Base-by-base conservation (phyloP, 2,797 vertebrate genomes). In the Pseudopleuronectes americanus region DNA sequence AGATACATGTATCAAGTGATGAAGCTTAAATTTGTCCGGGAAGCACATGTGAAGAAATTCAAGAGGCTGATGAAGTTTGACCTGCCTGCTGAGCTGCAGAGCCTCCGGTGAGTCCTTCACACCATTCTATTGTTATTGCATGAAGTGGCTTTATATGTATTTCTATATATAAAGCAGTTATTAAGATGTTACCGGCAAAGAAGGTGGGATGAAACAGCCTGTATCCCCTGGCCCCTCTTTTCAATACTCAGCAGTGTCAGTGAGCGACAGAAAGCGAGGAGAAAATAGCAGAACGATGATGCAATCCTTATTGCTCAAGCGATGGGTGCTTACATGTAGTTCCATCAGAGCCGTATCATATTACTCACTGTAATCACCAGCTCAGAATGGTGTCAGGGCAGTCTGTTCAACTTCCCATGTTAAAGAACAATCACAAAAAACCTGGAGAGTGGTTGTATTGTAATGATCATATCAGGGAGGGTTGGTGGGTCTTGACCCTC, bases 1-100 rank as follows among this genome's bases (percentile, higher is more conserved):
- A 99, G 97, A 87, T 99, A 98, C 86, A 93, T 98, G 94, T 90
- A 95, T 86, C 94, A 98, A 93, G 96, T 98, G 61, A 91, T 93
- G 9, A 94, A 94, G 48, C 90, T 98, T 36, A 89, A 73, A 10
- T 96, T 97, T 89, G 73, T 87, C 0, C 93, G 96, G 51, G 93
- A 95, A 0, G 76, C 86, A 1, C 95, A 94, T 65, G 73, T 92
- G 52, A 93, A 95, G 71, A 95, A 97, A 86, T 95, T 95, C 81
- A 95, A 94, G 9, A 94, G 93, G 65, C 80, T 99, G 68, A 95
- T 95, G 88, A 92, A 87, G 14, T 92, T 94, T 12, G 84, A 95
- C 66, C 91, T 99, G 74, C 93, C 95, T 72, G 91, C 93, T 2
- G 97, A 99, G 86, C 94, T 98, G 87, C 72, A 86, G 33, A 95